These are phyloP conservation scores for Austrolebias charrua DNA, from an alignment of 2,797 vertebrate species.

Conservation along the genomic window DNA sequence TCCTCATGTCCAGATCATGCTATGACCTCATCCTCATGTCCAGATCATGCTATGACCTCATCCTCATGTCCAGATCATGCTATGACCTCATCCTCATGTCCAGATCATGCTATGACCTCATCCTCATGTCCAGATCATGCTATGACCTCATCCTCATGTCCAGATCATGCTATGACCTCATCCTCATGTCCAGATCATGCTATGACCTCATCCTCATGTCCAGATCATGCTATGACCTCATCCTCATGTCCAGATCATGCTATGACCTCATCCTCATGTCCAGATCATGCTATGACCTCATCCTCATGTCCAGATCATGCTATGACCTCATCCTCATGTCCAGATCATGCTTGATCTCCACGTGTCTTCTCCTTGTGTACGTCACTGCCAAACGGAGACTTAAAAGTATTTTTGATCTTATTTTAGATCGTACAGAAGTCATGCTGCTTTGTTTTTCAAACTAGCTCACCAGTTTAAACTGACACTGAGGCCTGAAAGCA, in stretches of 20 bases:
- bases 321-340: constrained; percentile 14
- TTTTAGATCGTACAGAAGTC: constrained; percentile 18
- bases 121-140: constrained; percentile 16
- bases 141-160: constrained; percentile 16
- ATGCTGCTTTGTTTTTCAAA: constrained; percentile 6
- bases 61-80: constrained; percentile 16
- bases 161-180: constrained; percentile 10
- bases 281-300: constrained; percentile 10
- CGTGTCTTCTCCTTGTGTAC: not conserved
- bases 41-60: constrained; percentile 10
- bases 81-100: constrained; percentile 16
- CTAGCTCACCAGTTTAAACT: constrained; percentile 8
- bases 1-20: constrained; percentile 16
- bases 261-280: constrained; percentile 16
- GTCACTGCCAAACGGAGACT: constrained; percentile 3
- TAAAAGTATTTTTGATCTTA: constrained; percentile 18
- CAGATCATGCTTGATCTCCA: constrained; percentile 8
- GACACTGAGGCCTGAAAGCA: constrained; percentile 15
- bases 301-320: too few species aligned
- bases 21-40: constrained; percentile 16
- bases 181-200: constrained; percentile 16
- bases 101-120: constrained; percentile 10
- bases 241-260: constrained; percentile 16
- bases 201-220: constrained; percentile 16
- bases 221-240: constrained; percentile 10